phyloP scores from a whole-genome alignment of 35 echinoderm and acorn worm genomes.

The Ptychodera flava region DNA sequence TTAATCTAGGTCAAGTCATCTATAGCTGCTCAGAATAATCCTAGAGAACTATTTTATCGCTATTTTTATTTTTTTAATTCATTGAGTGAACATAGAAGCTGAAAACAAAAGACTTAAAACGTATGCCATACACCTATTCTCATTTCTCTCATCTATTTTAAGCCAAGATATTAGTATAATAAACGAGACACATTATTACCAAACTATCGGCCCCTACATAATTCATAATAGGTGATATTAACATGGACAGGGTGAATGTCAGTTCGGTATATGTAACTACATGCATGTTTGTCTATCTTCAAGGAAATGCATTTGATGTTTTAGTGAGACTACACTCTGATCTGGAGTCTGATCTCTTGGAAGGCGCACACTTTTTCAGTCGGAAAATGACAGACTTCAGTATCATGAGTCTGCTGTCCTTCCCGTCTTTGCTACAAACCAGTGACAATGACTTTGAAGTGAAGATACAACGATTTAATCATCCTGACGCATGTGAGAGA shows the following conservation, averaged over 20 bases:
- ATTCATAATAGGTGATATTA: not conserved
- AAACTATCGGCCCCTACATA: not conserved
- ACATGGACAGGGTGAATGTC: too few relatives aligned
- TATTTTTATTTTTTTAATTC: too few relatives aligned
- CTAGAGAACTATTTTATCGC: too few relatives aligned
- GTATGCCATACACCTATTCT: too few relatives aligned
- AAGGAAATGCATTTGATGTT: conserved; percentile 83
- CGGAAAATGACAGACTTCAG: conserved; percentile 3
- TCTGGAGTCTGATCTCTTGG: conserved; percentile 38
- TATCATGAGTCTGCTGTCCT: conserved; percentile 15
- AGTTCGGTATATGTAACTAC: not conserved
- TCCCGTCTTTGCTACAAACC: conserved; percentile 40
- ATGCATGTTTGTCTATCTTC: not conserved
- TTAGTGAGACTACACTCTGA: conserved; percentile 42
- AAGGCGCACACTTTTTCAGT: conserved; percentile 48
- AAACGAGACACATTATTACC: conserved; percentile 1
- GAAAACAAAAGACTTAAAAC: too few relatives aligned
- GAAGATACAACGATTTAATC: conserved; percentile 56
- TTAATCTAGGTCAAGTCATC: too few relatives aligned
- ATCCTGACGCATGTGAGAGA: conserved; percentile 49
- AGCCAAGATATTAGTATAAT: too few relatives aligned
- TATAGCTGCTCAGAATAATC: too few relatives aligned
- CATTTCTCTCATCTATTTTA: not conserved
- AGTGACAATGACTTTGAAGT: conserved; percentile 29
- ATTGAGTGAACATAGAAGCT: too few relatives aligned